Base-by-base conservation (phyloP, 2,888 invertebrate genomes). In the Gymnosoma rotundatum region DNA sequence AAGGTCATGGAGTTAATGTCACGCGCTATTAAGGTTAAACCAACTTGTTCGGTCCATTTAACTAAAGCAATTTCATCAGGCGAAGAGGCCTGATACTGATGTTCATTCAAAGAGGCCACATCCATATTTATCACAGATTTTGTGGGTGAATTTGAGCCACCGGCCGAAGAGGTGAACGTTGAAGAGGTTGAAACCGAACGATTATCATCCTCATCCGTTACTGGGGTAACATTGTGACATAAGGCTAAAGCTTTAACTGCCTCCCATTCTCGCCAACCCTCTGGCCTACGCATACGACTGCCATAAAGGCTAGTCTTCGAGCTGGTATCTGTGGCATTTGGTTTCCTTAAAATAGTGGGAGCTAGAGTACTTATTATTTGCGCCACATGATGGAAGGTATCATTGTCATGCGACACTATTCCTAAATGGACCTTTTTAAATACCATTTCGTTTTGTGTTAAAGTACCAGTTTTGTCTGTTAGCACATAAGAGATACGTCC, bases 161-260 rank as follows among this genome's bases (percentile, higher is more conserved):
- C 87, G 10, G 75, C 87, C 1, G 88, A 87, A 42, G 88, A 87
- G 4, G 90, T 89, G 45, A 89, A 89, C n/a, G 90, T 90, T 18
- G 90, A 90, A 0, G 91, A 88, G 9, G 90, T 90, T 6, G 91
- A 90, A 52, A 90, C 90, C 1, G 90, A 90, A 58, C 88, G 88
- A 64, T 89, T 89, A 45, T 92, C 91, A 86, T 92, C 92, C 20
- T 93, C 93, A 88, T 99, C 99, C 89, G 96, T 97, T 2, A 98
- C 98, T 0, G 99, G 99, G 0, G 99, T 99, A 12, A 99, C 99
- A 92, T 99, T 99, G 91, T 99, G 99, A 91, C 99, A 99, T 50
- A 99, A 93, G 0, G 99, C 98, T 69, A 99, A 93, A 0, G 99
- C 99, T 88, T 97, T 96, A 38, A 99, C 97, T 0, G 97, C 97